A percentile compares a stretch with the other conserved stretches of the same genome.
These are phyloP conservation scores for Helobdella robusta DNA, from an alignment of 2,888 invertebrate species.

Conservation along the genomic window DNA sequence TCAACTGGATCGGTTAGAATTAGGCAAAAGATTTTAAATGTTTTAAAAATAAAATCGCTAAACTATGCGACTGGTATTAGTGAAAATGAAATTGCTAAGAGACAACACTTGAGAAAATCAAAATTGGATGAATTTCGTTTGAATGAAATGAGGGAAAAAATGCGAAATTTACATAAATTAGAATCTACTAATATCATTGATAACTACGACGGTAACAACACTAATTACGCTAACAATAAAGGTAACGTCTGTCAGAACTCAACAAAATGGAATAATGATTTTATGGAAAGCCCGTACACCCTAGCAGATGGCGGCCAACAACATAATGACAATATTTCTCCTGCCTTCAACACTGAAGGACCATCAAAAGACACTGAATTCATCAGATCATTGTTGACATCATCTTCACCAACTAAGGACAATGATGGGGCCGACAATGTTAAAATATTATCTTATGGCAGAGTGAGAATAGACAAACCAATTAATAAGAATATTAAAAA, in stretches of 20 bases:
- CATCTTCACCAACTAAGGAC: not conserved
- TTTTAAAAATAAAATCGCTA: no score
- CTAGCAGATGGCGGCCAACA: not conserved
- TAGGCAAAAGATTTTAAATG: no score
- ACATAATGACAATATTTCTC: not conserved
- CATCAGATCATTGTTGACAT: not conserved
- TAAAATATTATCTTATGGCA: no score
- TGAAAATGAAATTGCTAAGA: not conserved
- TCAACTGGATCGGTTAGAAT: no score
- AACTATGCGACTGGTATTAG: no score
- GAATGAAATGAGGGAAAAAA: not conserved
- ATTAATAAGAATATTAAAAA: no score
- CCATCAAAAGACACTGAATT: not conserved
- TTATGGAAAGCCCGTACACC: not conserved
- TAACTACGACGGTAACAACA: not conserved
- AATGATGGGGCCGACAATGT: no score
- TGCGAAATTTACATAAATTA: not conserved
- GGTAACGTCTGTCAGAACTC: not conserved
- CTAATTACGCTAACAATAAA: not conserved
- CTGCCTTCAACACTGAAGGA: not conserved
- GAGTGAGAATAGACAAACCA: no score
- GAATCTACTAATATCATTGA: not conserved
- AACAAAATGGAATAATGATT: no score
- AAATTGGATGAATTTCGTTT: not conserved
- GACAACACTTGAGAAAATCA: not conserved